Base-by-base conservation (phyloP, 2,113 vertebrate genomes). In the Pithys albifrons region DNA sequence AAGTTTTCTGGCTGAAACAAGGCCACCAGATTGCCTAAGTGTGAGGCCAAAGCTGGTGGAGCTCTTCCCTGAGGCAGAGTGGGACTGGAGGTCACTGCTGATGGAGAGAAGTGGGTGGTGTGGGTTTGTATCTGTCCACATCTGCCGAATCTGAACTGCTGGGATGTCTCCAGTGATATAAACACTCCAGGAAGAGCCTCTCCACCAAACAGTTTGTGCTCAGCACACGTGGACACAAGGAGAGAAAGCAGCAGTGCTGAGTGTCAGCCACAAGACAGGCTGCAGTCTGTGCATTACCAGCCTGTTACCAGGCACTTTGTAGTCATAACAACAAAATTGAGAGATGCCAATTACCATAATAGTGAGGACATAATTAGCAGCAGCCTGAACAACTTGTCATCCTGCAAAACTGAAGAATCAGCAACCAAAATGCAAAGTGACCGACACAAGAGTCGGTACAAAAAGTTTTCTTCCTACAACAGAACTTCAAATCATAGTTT, bases 291-390 rank as follows among this genome's bases (percentile, higher is more conserved):
- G 72, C 88, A 31, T 41, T 87, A 78, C 41, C 88, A 86, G 89
- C 91, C 69, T 55, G 72, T 46, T 67, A 43, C 88, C 80, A 25
- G 81, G 84, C 6, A 10, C 86, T 92, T 3, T 45, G 93, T 84
- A 92, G 93, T 67, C 89, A 86, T 92, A 96, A 95, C 86, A 92
- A 93, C 93, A 93, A 92, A 92, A 89, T 0, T 57, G 89, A 95
- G 80, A 92, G 80, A 73, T 91, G 93, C 49, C 93, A 84, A 86
- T 92, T 95, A 91, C 65, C 83, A 75, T n/a, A 67, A 93, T 2
- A 87, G 65, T 2, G 6, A 91, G 82, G 49, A 55, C 58, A 13
- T 80, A 91, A 95, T 97, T 89, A 97, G 80, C 86, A 90, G 78
- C 88, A 93, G 84, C 86, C 88, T 51, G 82, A 90, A 62, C 52